Evolutionary conservation across 2,113 vertebrate species (phyloP), one percentile per base, ranked within the genome.

Genomic region (Notothenia coriiceps): DNA sequence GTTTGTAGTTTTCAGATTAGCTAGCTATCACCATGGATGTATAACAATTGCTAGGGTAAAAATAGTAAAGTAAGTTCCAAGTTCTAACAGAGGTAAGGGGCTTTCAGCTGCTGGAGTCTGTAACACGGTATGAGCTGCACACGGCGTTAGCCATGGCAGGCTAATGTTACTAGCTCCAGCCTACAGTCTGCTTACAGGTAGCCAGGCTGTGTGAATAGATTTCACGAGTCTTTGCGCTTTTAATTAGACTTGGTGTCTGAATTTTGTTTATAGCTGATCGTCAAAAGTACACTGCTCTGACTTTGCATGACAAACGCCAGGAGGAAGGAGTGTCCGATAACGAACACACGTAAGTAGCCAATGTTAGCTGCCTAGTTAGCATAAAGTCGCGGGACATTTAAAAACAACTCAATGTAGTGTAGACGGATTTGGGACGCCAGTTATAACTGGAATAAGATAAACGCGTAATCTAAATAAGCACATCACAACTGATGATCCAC

Each of bases 1-100:
- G 70, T 86, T 82, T 90, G 87, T 89, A 90, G 90, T 92, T 86
- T 52, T 5, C 15, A 44, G 47, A 73, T 57, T 60, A 74, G 68
- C 57, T 71, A 70, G 61, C 61, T 6, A 40, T 6, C 35, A 40
- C 35, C 35, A 40, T 40, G 35, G 35, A 40, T 40, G 7, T 40
- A 7, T 40, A 40, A 40, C 35, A 40, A 6, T 40, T 5, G 25
- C 8, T n/a, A 6, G 52, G 3, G 0, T 0, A 29, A 29, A 57
- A 50, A 0, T n/a, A 62, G 22, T 6, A 18, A 50, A 75, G 10
- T 20, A 29, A 40, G 29, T 3, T 1, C 35, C 1, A 22, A 46
- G 3, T 15, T 79, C 0, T 67, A 10, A 2, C 46, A 44, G 5
- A 67, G 77, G 87, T 86, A 52, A 64, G 78, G 44, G 7, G 12